Base-by-base conservation (phyloP, 1,140 invertebrate genomes). In the Drosophila bipectinata region DNA sequence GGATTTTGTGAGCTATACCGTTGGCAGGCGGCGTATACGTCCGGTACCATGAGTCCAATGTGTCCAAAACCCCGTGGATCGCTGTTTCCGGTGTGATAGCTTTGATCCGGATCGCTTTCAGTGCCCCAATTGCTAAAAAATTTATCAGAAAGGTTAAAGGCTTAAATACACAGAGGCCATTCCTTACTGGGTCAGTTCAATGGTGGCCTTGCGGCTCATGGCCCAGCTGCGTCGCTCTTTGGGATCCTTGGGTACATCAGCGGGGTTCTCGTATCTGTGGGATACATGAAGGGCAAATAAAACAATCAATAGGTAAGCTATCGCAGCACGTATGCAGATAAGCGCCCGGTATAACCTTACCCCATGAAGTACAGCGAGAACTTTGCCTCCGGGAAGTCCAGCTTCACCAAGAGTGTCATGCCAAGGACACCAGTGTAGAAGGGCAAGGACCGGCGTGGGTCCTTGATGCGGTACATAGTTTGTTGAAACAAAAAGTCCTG, bases 401-500 rank as follows among this genome's bases (percentile, higher is more conserved):
- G 91, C 91, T 98, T 98, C 72, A 97, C 95, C 45, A 99, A 91
- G 14, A 99, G 92, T 3, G 94, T 95, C 98, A 99, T 98, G 12
- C 98, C 98, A 4, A 99, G 92, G 2, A 98, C 95, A 71, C 95
- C 94, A 0, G 97, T 96, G 92, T 99, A 99, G 91, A 99, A 99
- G 28, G 97, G 96, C 34, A 99, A 91, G 0, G 97, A 97, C 66
- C 94, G 94, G 79, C 94, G 94, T 1, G 98, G 97, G 92, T 99
- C 97, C 92, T 98, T 98, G 51, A 99, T 97, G 57, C 98, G 94
- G 84, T 96, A 97, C 98, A 99, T 99, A 7, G 98, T 98, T 94
- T 99, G 98, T 93, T 98, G 98, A 91, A 99, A 96, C 60, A 98
- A 94, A 89, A 97, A 98, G 54, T 97, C 96, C 95, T 97, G 92